These are phyloP conservation scores for Emberiza fucata DNA, from an alignment of 2,113 vertebrate species.

Conservation along the genomic window DNA sequence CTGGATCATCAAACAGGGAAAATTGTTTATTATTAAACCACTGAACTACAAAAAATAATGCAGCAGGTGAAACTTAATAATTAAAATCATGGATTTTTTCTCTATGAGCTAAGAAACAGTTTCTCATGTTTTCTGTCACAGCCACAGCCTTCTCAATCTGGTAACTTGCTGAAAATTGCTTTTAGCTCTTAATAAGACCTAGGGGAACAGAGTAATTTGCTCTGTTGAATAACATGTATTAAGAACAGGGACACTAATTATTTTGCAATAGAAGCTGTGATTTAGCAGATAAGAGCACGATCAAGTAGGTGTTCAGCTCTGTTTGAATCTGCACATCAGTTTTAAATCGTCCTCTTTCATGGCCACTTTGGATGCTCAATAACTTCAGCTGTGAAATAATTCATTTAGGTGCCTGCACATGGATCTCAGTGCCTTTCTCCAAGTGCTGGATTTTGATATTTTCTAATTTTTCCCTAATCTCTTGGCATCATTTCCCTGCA, in stretches of 20 bases:
- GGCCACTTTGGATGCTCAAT: not conserved
- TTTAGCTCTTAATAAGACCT: constrained; percentile 45
- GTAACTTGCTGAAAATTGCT: constrained; percentile 34
- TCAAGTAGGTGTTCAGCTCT: not conserved
- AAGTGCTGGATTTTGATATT: not conserved
- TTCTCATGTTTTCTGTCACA: not conserved
- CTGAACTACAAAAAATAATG: not conserved
- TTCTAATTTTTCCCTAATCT: not conserved
- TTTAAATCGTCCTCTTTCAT: not conserved
- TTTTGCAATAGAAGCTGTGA: not conserved
- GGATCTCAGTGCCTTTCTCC: not conserved
- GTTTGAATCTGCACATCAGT: not conserved
- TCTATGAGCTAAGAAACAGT: not conserved
- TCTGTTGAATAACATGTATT: constrained; percentile 22
- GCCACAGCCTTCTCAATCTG: not conserved
- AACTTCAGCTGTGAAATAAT: not conserved
- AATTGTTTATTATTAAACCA: not conserved
- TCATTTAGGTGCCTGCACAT: not conserved
- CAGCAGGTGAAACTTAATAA: not conserved
- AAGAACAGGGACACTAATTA: not conserved
- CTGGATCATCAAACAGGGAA: not conserved
- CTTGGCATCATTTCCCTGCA: not conserved
- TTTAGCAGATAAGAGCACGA: not conserved
- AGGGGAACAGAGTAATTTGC: constrained; percentile 15
- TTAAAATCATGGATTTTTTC: not conserved